These are phyloP conservation scores for Dryomyza anilis DNA, from an alignment of 2,888 invertebrate genomes.

Conservation along the genomic window DNA sequence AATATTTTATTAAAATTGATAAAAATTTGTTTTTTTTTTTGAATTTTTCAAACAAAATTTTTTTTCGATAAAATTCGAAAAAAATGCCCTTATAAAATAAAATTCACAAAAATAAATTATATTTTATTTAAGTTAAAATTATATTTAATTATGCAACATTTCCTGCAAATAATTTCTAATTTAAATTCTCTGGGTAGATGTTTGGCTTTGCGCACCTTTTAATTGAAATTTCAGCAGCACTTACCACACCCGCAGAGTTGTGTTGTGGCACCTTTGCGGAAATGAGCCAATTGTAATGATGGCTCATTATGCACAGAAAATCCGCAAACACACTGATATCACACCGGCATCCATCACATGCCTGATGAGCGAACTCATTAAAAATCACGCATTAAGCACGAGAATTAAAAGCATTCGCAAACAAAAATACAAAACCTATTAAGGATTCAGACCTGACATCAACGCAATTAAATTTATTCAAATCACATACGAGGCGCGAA, in stretches of 20 bases:
- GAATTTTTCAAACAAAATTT: neutral
- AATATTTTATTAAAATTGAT: neutral
- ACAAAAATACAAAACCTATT: neutral
- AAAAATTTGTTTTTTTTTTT: neutral
- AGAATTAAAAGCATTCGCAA: too few relatives aligned
- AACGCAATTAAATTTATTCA: neutral
- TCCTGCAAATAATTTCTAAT: slow-evolving; percentile 6
- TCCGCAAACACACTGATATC: neutral
- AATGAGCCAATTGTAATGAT: slow-evolving; percentile 6
- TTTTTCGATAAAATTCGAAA: neutral
- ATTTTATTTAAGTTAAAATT: neutral
- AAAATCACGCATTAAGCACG: neutral
- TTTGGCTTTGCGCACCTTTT: too few relatives aligned
- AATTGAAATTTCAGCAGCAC: too few relatives aligned
- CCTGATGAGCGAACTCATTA: neutral
- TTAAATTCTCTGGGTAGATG: neutral
- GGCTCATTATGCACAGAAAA: slow-evolving; percentile 6
- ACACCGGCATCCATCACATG: neutral
- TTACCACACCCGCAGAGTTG: neutral
- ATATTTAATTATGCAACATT: neutral
- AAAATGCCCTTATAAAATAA: too few relatives aligned
- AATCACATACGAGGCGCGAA: slow-evolving; percentile 16
- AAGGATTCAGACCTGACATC: neutral
- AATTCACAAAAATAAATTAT: too few relatives aligned
- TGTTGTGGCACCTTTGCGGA: neutral